A percentile compares a stretch with the other conserved stretches of the same genome.
Conservation (phyloP, 2,797 vertebrate species). For the Gallinago stenura region DNA sequence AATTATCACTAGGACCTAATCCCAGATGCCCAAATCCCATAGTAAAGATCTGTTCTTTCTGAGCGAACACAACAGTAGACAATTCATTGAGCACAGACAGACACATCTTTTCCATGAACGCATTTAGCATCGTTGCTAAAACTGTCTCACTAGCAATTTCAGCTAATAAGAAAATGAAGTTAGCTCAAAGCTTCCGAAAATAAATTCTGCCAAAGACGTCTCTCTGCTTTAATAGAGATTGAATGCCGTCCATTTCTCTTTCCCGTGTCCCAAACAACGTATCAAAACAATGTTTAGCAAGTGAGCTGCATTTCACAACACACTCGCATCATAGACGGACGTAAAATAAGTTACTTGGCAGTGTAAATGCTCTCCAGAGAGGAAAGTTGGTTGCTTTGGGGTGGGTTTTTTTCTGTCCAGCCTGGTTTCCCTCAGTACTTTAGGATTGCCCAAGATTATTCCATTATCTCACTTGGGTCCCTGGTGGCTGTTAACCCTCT, state of each 20-base stretch:
- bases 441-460: constrained; percentile 52
- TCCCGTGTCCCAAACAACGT: not conserved
- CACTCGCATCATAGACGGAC: constrained; percentile 16
- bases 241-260: constrained; percentile 64
- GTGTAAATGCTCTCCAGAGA: constrained; percentile 47
- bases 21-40: constrained; percentile 33
- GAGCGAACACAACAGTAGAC: constrained; percentile 37
- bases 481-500: constrained; percentile 65
- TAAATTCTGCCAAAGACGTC: not conserved
- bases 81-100: constrained; percentile 41
- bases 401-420: not conserved
- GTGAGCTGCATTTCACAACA: constrained; percentile 51
- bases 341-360: constrained; percentile 49
- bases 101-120: constrained; percentile 22
- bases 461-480: constrained; percentile 67
- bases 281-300: constrained; percentile 57
- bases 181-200: constrained; percentile 34
- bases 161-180: constrained; percentile 61
- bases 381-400: not conserved
- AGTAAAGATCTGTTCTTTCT: constrained; percentile 38
- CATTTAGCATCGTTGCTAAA: constrained; percentile 55
- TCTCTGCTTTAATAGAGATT: constrained; percentile 40
- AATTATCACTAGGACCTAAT: constrained; percentile 27
- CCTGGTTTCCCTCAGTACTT: constrained; percentile 51
- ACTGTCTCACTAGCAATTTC: constrained; percentile 42